Percentiles rank a stretch among this genome's conserved stretches.
These are phyloP conservation scores for Melanotaenia maccullochi DNA, from an alignment of 2,797 vertebrate species.

Conservation along the genomic window DNA sequence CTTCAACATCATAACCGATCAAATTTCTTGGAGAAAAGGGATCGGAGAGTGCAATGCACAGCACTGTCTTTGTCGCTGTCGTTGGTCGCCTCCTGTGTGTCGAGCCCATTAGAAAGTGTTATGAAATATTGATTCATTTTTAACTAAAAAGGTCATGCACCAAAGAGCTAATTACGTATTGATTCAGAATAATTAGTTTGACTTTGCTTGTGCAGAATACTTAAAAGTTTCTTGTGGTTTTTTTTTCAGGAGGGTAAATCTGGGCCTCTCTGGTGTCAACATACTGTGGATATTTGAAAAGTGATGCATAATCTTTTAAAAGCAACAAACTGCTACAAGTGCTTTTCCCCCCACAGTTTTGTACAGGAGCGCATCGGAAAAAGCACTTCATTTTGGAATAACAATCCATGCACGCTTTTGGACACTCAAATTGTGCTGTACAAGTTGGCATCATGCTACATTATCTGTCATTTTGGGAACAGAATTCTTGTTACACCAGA, in stretches of 20 bases:
- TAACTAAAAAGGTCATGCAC: constrained; percentile 2
- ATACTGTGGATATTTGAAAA: constrained; percentile 96
- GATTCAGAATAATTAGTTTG: constrained; percentile 22
- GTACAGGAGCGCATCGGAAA: constrained; percentile 17
- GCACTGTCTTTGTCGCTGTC: too few relatives aligned
- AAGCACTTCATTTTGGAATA: constrained; percentile 25
- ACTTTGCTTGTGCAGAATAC: constrained; percentile 11
- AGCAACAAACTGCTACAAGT: constrained; percentile 7
- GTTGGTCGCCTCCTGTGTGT: too few relatives aligned
- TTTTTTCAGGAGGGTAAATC: constrained; percentile 90
- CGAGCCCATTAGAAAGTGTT: neutral
- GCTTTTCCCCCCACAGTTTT: neutral
- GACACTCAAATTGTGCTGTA: constrained; percentile 11
- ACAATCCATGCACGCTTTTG: constrained; percentile 25
- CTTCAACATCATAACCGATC: too few relatives aligned
- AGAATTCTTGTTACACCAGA: constrained; percentile 13
- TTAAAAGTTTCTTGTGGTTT: constrained; percentile 3
- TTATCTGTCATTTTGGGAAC: constrained; percentile 37
- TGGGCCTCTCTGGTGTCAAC: constrained; percentile 95
- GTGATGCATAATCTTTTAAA: constrained; percentile 58
- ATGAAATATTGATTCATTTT: constrained; percentile 22
- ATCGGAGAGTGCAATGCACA: too few relatives aligned
- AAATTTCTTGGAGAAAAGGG: too few relatives aligned
- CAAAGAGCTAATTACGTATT: constrained; percentile 7
- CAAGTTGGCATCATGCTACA: constrained; percentile 17